These are phyloP conservation scores for Schlechtendalia chinensis DNA, from an alignment of 1,140 invertebrate species.

Conservation along the genomic window DNA sequence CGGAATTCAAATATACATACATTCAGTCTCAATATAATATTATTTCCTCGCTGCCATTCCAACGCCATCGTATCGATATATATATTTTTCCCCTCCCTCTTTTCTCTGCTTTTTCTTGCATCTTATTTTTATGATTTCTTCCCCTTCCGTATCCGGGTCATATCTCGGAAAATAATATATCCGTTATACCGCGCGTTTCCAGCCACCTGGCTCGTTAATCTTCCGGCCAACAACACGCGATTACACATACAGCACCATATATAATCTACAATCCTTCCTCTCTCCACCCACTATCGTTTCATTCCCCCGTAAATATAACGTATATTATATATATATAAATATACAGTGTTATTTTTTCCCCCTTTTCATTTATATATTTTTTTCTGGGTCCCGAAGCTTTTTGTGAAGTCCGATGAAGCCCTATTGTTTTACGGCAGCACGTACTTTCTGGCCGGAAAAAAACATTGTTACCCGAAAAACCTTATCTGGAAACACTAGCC, in stretches of 20 bases:
- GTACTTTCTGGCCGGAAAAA: conserved; percentile 33
- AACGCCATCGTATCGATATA: not conserved
- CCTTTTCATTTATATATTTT: not conserved
- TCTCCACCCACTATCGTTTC: not conserved
- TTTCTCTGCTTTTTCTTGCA: conserved; percentile 17
- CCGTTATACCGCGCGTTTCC: conserved; percentile 40
- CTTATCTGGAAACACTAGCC: conserved; percentile 33
- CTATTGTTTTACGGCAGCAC: conserved; percentile 47
- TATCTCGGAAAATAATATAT: conserved; percentile 48
- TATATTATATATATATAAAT: not conserved
- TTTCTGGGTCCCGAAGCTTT: conserved; percentile 21
- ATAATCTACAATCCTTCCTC: conserved; percentile 32
- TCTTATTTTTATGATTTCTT: conserved; percentile 37
- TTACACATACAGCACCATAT: conserved; percentile 48
- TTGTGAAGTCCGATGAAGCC: conserved; percentile 33
- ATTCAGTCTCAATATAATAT: conserved; percentile 14
- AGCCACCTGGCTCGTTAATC: conserved; percentile 50
- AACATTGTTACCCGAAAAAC: conserved; percentile 38
- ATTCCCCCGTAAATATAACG: not conserved
- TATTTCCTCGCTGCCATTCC: not conserved
- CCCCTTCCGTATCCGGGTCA: conserved; percentile 7
- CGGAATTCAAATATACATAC: not conserved
- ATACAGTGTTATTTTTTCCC: conserved; percentile 26
- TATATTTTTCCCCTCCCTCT: not conserved
- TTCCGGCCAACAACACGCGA: conserved; percentile 48